Evolutionary conservation across 2,797 vertebrate species (phyloP), one percentile per base, ranked within the genome.

Genomic region (Acrocephalus scirpaceus): DNA sequence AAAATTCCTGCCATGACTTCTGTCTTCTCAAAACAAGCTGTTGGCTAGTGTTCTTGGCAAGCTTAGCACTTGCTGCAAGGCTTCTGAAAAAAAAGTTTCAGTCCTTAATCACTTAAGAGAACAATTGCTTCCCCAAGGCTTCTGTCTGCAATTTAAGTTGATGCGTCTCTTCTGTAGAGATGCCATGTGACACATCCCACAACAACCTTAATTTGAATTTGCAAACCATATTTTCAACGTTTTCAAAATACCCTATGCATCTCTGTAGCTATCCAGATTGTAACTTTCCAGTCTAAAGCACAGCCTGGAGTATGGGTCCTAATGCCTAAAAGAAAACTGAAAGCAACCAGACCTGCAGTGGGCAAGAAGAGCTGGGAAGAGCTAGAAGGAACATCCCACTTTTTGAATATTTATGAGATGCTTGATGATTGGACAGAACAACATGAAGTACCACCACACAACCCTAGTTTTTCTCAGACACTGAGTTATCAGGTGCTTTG

Each of bases 1-100:
- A 79, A 94, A 92, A 96, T 96, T 96, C 95, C 85, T 93, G 87
- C 93, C 86, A 92, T 94, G 93, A 93, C 60, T 96, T 89, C 91
- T 90, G 82, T 95, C 89, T 93, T 73, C 76, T 94, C 60, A 88
- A 88, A 96, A 94, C 88, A 94, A 93, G 82, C 66, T 92, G 79
- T n/a, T 94, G 96, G 95, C 87, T 73, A 93, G 76, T 65, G 45
- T 69, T 96, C 60, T 86, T 97, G 90, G 90, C 94, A 96, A 70
- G 83, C 86, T 88, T 30, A 79, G 38, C 30, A 16, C 82, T 94
- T 86, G 82, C 94, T 93, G 57, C 29, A 67, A 90, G 86, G 90
- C 76, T 96, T 92, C 86, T 92, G 64, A 34, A 93, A 79, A 94
- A 91, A 92, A 71, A n/a, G n/a, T 67, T 92, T 92, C 0, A 7